phyloP scores from a whole-genome alignment of 1,140 invertebrate genomes.

The Adoxophyes honmai region DNA sequence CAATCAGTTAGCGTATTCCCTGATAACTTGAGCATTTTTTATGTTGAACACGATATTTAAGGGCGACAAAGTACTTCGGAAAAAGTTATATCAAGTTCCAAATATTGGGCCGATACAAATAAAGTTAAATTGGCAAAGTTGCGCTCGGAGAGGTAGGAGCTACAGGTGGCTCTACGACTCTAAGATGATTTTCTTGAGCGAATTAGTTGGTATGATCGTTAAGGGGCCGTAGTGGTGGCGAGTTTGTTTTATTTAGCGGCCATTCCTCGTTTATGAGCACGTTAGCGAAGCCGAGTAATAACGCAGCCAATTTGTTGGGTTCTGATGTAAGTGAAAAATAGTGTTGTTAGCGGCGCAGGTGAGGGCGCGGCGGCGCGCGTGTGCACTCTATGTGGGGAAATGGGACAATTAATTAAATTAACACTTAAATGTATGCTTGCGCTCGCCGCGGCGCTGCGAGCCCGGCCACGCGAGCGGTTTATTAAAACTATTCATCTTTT shows the following conservation, averaged over 20 bases:
- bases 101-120: conserved; percentile 66
- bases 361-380: conserved; percentile 21
- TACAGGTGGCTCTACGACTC: conserved; percentile 58
- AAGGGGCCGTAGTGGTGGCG: neutral
- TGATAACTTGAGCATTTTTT: conserved; percentile 38
- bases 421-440: conserved; percentile 62
- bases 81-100: conserved; percentile 58
- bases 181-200: conserved; percentile 43
- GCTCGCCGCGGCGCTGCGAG: conserved; percentile 30
- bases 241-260: neutral
- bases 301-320: conserved; percentile 54
- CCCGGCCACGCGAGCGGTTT: conserved; percentile 37
- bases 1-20: conserved; percentile 57
- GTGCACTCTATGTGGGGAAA: conserved; percentile 50
- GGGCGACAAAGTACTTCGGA: conserved; percentile 41
- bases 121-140: conserved; percentile 76
- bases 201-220: conserved; percentile 39
- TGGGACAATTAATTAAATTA: conserved; percentile 72
- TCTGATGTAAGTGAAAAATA: conserved; percentile 65
- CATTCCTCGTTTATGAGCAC: conserved; percentile 27
- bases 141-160: conserved; percentile 27
- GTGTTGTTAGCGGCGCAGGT: conserved; percentile 32
- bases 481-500: conserved; percentile 68
- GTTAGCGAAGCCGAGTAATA: conserved; percentile 34
- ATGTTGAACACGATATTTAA: conserved; percentile 59